Base-by-base conservation (phyloP, 2,797 vertebrate genomes). In the Takifugu rubripes region DNA sequence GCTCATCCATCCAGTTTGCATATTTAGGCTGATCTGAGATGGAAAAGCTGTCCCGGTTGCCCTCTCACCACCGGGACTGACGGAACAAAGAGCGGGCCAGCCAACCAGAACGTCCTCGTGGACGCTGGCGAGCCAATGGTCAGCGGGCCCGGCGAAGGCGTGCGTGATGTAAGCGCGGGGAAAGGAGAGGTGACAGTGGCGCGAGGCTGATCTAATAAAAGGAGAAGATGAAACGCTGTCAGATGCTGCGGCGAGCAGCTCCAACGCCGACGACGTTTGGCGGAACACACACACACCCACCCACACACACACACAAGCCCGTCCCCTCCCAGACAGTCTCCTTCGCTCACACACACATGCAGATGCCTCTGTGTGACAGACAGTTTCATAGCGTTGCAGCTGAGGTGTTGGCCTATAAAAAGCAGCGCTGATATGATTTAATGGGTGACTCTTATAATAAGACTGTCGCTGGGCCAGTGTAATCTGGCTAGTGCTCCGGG, bases 351-450 rank as follows among this genome's bases (percentile, higher is more conserved):
- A 70, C n/a, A 16, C 60, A 66, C 33, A 69, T 68, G 12, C 36
- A 40, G 36, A 40, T 12, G 36, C 12, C 14, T 65, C 52, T 56
- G 66, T 42, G 65, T 87, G 88, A 87, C 64, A 68, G 86, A 84
- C 85, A 84, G 86, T 86, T 87, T 81, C 82, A 86, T 81, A 80
- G 85, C 81, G 68, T 78, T 52, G 75, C 74, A 70, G 82, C 87
- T 81, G 81, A 90, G 85, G 88, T 87, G 88, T 83, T 80, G 83
- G 83, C 86, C 89, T 90, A 91, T 91, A 90, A 91, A 90, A 91
- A 90, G 89, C 85, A 82, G 83, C 70, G 82, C 87, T 89, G 90
- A 89, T 91, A 90, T 88, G 89, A 90, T 90, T 91, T 91, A 87
- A 91, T 88, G 85, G 84, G 79, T 81, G 71, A 82, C 84, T 86